A percentile compares a stretch with the other conserved stretches of the same genome.
These are phyloP conservation scores for Drosophila quinaria DNA, from an alignment of 2,888 invertebrate species.

Conservation along the genomic window DNA sequence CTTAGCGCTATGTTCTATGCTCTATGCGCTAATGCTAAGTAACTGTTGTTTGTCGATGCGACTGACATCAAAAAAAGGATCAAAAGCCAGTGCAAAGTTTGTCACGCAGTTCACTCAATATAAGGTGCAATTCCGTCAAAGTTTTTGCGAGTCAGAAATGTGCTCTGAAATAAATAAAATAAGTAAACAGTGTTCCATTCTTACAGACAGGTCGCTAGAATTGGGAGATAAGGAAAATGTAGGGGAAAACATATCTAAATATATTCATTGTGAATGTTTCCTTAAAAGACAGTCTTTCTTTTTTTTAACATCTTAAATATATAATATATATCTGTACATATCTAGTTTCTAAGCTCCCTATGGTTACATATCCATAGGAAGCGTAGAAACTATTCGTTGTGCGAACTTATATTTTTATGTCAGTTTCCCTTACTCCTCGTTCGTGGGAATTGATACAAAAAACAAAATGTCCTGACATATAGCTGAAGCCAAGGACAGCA, in stretches of 20 bases:
- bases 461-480: slow-evolving; percentile 65
- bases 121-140: slow-evolving; percentile 46
- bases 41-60: slow-evolving; percentile 69
- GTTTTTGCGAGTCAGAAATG: slow-evolving; percentile 28
- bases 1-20: slow-evolving; percentile 41
- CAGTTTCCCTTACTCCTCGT: neutral
- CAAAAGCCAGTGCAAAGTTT: slow-evolving; percentile 36
- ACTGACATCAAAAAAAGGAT: slow-evolving; percentile 16
- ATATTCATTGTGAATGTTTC: no score
- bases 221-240: neutral
- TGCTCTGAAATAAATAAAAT: slow-evolving; percentile 27
- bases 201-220: slow-evolving; percentile 9
- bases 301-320: neutral
- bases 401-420: neutral
- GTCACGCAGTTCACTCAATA: slow-evolving; percentile 39
- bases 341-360: no score
- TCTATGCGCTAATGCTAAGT: slow-evolving; percentile 73
- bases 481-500: slow-evolving; percentile 47
- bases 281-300: neutral
- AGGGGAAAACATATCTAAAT: no score
- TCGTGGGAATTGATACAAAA: slow-evolving; percentile 45
- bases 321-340: no score
- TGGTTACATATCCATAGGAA: no score
- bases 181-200: slow-evolving; percentile 36
- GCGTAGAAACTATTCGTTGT: slow-evolving; percentile 12